A percentile compares a stretch with the other conserved stretches of the same genome.
Conservation (phyloP, 92 coral and sea anemone genomes). For the Epizoanthus scotinus region DNA sequence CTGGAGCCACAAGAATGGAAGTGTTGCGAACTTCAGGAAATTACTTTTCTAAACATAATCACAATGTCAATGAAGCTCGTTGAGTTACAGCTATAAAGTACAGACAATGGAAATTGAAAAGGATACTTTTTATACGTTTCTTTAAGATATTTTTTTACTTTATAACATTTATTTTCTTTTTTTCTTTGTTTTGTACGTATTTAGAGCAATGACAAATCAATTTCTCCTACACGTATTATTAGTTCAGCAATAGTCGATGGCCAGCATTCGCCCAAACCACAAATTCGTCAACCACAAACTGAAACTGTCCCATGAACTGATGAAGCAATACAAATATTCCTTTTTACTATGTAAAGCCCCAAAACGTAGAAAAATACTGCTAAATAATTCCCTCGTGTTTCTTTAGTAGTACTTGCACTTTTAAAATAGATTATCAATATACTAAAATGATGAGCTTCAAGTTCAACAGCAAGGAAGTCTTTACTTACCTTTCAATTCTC, state of each 20-base stretch:
- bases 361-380: not conserved
- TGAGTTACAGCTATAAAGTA: not conserved
- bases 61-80: slow-evolving; percentile 10
- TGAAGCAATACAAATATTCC: not conserved
- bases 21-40: slow-evolving; percentile 44
- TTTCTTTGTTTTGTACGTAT: too few species aligned
- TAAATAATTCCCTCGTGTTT: not conserved
- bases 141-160: too few species aligned
- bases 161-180: too few species aligned
- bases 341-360: not conserved
- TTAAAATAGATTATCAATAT: too few species aligned
- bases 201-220: not conserved
- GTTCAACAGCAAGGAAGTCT: not conserved
- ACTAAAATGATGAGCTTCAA: not conserved
- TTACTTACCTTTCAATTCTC: slow-evolving; percentile 8
- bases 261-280: not conserved
- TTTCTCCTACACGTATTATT: not conserved
- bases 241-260: not conserved
- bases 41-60: slow-evolving; percentile 6
- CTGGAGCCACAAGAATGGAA: slow-evolving; percentile 23
- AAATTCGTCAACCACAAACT: slow-evolving; percentile 12
- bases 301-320: slow-evolving; percentile 21
- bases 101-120: slow-evolving; percentile 6
- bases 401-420: not conserved
- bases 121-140: too few species aligned